These are phyloP conservation scores for Coenobita brevimanus DNA, from an alignment of 1,140 invertebrate genomes.

Conservation along the genomic window DNA sequence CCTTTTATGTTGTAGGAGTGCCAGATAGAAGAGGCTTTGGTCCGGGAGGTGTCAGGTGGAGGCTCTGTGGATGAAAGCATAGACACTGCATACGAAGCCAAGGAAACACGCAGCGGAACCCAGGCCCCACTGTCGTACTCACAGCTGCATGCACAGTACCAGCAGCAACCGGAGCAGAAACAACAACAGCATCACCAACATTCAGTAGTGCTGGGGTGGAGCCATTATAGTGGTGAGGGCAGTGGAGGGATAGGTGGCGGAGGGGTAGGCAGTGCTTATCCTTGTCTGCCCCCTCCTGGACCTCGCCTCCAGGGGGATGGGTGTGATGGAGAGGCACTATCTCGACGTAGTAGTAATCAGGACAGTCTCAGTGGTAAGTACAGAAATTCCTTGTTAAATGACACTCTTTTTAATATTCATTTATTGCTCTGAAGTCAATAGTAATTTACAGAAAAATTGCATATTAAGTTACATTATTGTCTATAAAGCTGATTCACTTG, in stretches of 20 bases:
- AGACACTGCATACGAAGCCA: constrained; percentile 51
- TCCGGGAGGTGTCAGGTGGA: constrained; percentile 31
- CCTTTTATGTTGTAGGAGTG: constrained; percentile 52
- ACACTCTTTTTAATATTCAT: neutral
- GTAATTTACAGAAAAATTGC: too few relatives aligned
- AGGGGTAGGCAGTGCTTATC: neutral
- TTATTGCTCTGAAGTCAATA: neutral
- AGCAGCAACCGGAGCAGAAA: constrained; percentile 18
- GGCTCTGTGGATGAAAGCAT: constrained; percentile 7
- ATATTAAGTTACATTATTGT: too few relatives aligned
- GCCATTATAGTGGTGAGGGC: neutral
- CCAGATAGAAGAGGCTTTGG: constrained; percentile 45
- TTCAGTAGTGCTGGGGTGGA: constrained; percentile 43
- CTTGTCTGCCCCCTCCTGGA: constrained; percentile 19
- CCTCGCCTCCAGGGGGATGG: constrained; percentile 36
- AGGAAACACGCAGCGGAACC: constrained; percentile 31
- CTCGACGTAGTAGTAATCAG: constrained; percentile 17
- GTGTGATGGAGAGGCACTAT: constrained; percentile 33
- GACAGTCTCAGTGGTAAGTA: constrained; percentile 42
- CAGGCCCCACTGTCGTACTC: neutral
- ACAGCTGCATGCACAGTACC: neutral
- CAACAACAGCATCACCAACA: constrained; percentile 29
- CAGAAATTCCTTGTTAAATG: neutral
- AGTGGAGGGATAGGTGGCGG: neutral
- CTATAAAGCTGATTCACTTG: too few relatives aligned